Conservation (phyloP, 2,113 vertebrate species). For the Ochotona princeps region DNA sequence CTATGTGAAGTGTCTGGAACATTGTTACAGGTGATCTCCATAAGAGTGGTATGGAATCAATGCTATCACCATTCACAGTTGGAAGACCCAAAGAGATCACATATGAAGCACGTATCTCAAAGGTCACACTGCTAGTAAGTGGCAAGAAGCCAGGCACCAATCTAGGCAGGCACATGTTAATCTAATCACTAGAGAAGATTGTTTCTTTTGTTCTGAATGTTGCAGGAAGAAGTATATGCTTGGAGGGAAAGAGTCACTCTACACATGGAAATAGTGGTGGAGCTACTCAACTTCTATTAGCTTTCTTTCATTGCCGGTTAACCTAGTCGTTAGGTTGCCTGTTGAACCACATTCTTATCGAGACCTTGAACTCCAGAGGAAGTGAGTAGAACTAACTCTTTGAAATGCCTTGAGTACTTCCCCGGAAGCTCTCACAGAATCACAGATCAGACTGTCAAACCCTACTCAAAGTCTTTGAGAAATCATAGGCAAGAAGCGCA, state of each 20-base stretch:
- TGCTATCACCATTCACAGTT: background rate
- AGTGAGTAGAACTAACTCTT: conserved; percentile 3
- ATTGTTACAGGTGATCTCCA: background rate
- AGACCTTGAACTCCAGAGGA: background rate
- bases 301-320: background rate
- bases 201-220: conserved; percentile 24
- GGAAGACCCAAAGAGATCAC: background rate
- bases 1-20: background rate
- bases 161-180: background rate
- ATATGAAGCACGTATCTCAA: background rate
- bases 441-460: background rate
- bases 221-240: background rate
- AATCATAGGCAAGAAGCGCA: conserved; percentile 13
- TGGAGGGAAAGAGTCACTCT: background rate
- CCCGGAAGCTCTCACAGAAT: conserved; percentile 16
- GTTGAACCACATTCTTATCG: background rate
- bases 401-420: background rate
- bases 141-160: background rate
- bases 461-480: background rate
- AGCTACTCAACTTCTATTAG: background rate
- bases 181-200: background rate
- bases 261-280: background rate
- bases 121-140: background rate
- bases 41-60: background rate
- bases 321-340: background rate